Evolutionary conservation across 1,140 invertebrate genomes (phyloP).

Genomic region (Formica selysi): DNA sequence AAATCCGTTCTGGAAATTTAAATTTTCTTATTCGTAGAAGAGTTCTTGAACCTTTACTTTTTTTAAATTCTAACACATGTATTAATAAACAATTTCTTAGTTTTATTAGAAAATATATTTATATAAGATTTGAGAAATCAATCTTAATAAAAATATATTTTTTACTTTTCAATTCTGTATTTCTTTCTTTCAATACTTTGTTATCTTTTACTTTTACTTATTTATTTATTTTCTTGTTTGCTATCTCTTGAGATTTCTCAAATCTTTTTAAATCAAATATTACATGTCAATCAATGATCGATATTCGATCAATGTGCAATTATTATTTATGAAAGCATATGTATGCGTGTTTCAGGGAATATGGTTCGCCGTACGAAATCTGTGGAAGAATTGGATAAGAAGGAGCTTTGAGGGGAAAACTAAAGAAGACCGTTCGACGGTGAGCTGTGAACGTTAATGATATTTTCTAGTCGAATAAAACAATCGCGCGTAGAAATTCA

Average conservation of each 20-base stretch:
- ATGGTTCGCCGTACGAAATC: constrained; percentile 68
- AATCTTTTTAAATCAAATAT: constrained; percentile 14
- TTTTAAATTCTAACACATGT: constrained; percentile 14
- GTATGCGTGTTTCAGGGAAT: constrained; percentile 64
- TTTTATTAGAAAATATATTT: background rate
- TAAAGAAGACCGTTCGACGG: constrained; percentile 26
- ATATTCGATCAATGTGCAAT: background rate
- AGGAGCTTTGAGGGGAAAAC: constrained; percentile 58
- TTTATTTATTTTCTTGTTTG: background rate
- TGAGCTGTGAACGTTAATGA: constrained; percentile 63
- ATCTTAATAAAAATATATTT: constrained; percentile 17
- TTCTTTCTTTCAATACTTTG: background rate
- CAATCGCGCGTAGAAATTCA: constrained; percentile 26
- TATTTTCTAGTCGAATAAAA: constrained; percentile 78
- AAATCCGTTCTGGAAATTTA: background rate
- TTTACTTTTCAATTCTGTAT: constrained; percentile 24
- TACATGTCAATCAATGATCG: constrained; percentile 49
- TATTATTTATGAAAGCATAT: background rate
- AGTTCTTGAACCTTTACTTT: background rate
- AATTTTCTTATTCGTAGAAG: background rate
- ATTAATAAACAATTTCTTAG: background rate
- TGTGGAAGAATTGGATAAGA: constrained; percentile 69
- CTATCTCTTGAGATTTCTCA: background rate
- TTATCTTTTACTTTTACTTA: background rate
- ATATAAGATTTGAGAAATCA: background rate